Percentiles rank a stretch among this genome's conserved stretches.
Conservation (phyloP, 2,113 vertebrate species). For the Gobio gobio region DNA sequence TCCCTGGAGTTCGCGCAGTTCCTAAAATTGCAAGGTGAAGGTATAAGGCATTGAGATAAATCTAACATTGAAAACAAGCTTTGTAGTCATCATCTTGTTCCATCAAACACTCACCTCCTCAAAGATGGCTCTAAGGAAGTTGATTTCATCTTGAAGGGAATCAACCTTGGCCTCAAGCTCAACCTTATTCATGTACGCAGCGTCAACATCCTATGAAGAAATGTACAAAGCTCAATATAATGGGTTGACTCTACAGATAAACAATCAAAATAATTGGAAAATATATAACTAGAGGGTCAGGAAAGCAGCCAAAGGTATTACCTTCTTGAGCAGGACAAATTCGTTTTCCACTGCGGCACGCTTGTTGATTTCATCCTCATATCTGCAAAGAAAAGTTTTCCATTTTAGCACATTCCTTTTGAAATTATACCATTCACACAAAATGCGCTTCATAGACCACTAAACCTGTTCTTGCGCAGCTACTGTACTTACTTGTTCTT, state of each 20-base stretch:
- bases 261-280: background rate
- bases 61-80: background rate
- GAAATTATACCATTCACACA: background rate
- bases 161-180: slow-evolving; percentile 91
- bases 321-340: slow-evolving; percentile 95
- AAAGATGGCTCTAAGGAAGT: slow-evolving; percentile 85
- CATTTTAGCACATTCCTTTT: background rate
- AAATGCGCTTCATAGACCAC: background rate
- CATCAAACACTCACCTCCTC: slow-evolving; percentile 78
- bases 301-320: slow-evolving; percentile 51
- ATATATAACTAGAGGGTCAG: background rate
- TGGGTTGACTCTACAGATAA: background rate
- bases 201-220: slow-evolving; percentile 85
- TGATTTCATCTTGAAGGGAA: slow-evolving; percentile 86
- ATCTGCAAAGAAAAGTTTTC: slow-evolving; percentile 72
- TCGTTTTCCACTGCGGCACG: slow-evolving; percentile 88
- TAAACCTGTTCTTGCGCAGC: background rate
- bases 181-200: slow-evolving; percentile 89
- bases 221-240: background rate
- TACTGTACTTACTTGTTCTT: slow-evolving; percentile 86
- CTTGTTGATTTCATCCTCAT: slow-evolving; percentile 95
- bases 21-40: slow-evolving; percentile 69
- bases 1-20: slow-evolving; percentile 80
- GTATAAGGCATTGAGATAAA: background rate
- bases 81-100: background rate